Conservation (phyloP, 2,113 vertebrate species). For the Procavia capensis region DNA sequence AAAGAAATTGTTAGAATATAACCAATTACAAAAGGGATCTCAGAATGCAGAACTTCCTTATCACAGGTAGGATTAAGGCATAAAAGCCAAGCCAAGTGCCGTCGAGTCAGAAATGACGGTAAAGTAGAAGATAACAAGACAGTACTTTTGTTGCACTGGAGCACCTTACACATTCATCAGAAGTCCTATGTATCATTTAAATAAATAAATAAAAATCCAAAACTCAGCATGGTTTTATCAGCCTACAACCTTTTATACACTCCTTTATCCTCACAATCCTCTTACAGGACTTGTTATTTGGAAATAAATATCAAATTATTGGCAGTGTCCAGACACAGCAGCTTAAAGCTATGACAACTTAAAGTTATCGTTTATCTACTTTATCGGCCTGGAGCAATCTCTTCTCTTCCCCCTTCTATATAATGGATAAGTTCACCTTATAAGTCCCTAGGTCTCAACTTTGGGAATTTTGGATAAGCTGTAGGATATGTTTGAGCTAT, state of each 20-base stretch:
- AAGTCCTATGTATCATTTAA: not conserved
- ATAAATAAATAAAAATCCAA: conserved; percentile 17
- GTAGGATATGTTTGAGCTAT: not conserved
- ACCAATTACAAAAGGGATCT: not conserved
- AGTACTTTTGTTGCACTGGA: not conserved
- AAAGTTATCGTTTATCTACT: conserved; percentile 7
- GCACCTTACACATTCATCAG: not conserved
- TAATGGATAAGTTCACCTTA: not conserved
- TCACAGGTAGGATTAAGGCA: not conserved
- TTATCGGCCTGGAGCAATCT: not conserved
- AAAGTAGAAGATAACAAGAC: not conserved
- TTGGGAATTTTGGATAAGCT: not conserved
- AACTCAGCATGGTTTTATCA: not conserved
- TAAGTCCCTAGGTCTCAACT: not conserved
- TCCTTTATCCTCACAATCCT: conserved; percentile 6
- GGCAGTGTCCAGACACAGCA: not conserved
- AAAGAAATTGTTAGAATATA: not conserved
- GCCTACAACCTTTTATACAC: not conserved
- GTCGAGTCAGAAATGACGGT: no score
- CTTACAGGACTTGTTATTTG: conserved; percentile 4
- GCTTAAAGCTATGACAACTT: not conserved
- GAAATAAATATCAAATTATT: conserved; percentile 56
- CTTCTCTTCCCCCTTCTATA: not conserved
- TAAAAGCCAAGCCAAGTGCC: no score
- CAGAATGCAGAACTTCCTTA: not conserved